Evolutionary conservation across 2,888 invertebrate genomes (phyloP), one percentile per base, ranked within the genome.

Genomic region (Limenitis camilla): DNA sequence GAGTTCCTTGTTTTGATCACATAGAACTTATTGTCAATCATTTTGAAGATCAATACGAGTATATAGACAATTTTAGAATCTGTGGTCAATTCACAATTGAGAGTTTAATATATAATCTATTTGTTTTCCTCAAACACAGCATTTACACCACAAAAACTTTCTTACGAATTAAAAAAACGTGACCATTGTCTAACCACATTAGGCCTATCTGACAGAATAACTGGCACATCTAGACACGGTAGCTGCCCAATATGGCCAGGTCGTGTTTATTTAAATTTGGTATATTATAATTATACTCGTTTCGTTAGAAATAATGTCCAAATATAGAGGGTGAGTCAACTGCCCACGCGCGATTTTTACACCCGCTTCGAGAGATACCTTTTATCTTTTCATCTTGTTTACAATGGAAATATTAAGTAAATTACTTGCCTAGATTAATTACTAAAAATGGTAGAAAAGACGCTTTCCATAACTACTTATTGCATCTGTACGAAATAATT

Each of bases 241-340:
- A 72, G 74, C 72, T 36, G 35, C 58, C 65, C 69, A 63, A 69
- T 73, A 61, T 72, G 61, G 68, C 66, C 36, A 62, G 60, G 63
- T 74, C 76, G 74, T 76, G 76, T 64, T 59, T 62, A 63, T 65
- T 63, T 67, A 58, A 60, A 70, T 76, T 69, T 69, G 71, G 72
- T 66, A 69, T 67, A 67, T 67, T 69, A 56, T 56, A 54, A 61
- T 65, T 64, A 63, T 60, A 57, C 57, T 64, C 53, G 50, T 65
- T 66, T 64, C 55, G 49, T 32, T 64, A 63, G 62, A 61, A 67
- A 63, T 63, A 67, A 69, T 64, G 58, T 52, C 67, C 67, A 62
- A 63, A 60, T 66, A 53, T 6, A 64, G 65, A 8, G 28, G 30
- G 48, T 68, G 68, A 67, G 62, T 70, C 68, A 67, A 59, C 58